These are phyloP conservation scores for Leptosomus discolor DNA, from an alignment of 2,113 vertebrate species.

Conservation along the genomic window DNA sequence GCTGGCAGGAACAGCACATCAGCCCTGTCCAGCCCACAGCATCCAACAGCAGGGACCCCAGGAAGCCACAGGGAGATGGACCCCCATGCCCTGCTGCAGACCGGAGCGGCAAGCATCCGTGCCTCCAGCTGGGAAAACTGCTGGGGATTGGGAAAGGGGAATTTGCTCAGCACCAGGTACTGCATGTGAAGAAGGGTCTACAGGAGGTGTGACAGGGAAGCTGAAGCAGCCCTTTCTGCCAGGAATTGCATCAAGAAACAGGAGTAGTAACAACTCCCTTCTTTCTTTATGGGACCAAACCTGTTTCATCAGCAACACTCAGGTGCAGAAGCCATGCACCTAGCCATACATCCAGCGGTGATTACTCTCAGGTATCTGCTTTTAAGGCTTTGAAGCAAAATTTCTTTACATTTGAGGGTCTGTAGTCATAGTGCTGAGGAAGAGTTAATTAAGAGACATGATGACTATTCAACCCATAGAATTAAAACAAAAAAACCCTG, in stretches of 20 bases:
- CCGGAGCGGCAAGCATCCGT: fast-evolving
- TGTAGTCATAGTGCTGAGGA: not conserved
- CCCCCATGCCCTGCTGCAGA: fast-evolving
- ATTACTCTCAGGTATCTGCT: not conserved
- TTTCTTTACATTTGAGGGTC: not conserved
- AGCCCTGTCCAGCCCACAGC: not conserved
- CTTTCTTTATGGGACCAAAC: not conserved
- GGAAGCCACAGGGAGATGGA: not conserved
- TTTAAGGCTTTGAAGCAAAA: not conserved
- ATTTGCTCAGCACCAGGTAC: not conserved
- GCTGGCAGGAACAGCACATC: not conserved
- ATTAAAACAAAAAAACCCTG: not conserved
- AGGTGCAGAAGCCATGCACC: not conserved
- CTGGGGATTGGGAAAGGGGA: fast-evolving
- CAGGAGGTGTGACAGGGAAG: not conserved
- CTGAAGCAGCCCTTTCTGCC: not conserved
- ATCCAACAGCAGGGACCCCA: not conserved
- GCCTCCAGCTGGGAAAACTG: not conserved
- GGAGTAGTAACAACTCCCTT: not conserved
- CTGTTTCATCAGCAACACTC: not conserved
- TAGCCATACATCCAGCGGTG: not conserved
- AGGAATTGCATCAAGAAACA: not conserved
- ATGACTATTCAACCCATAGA: not conserved
- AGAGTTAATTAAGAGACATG: not conserved
- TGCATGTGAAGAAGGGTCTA: fast-evolving